These are phyloP conservation scores for Botia kubotai DNA, from an alignment of 2,797 vertebrate genomes.

Conservation along the genomic window DNA sequence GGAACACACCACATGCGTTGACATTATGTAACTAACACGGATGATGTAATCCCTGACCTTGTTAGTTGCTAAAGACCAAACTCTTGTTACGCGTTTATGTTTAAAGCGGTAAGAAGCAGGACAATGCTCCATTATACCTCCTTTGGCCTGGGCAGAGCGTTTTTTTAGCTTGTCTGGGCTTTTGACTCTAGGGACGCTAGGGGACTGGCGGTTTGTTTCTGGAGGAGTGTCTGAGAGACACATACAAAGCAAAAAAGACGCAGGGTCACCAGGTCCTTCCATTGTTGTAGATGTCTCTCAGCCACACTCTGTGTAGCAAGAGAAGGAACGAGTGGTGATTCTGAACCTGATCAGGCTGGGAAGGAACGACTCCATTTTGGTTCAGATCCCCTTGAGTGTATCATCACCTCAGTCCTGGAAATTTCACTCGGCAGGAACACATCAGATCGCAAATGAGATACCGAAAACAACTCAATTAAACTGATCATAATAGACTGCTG, in stretches of 20 bases:
- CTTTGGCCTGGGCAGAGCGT: conserved; percentile 5
- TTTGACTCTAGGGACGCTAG: conserved; percentile 14
- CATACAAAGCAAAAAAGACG: conserved; percentile 20
- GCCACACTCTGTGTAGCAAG: background rate
- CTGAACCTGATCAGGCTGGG: background rate
- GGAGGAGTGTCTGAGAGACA: conserved; percentile 26
- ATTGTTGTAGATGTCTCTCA: background rate
- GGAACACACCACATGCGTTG: background rate
- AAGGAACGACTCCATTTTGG: conserved; percentile 1
- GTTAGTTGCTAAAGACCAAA: background rate
- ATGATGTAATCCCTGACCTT: too few relatives aligned
- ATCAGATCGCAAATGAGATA: conserved; percentile 51
- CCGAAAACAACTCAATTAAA: background rate
- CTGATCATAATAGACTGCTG: too few relatives aligned
- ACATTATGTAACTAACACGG: background rate
- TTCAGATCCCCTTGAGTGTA: conserved; percentile 10
- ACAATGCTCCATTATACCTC: conserved; percentile 10
- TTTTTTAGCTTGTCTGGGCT: conserved; percentile 21
- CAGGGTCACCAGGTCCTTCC: conserved; percentile 14
- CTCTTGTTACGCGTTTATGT: background rate
- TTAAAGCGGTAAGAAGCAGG: background rate
- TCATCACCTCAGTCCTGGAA: background rate
- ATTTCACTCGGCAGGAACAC: too few relatives aligned
- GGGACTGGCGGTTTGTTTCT: conserved; percentile 24
- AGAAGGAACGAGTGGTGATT: background rate